Base-by-base conservation (phyloP, 2,797 vertebrate genomes). In the Chromobotia macracanthus region DNA sequence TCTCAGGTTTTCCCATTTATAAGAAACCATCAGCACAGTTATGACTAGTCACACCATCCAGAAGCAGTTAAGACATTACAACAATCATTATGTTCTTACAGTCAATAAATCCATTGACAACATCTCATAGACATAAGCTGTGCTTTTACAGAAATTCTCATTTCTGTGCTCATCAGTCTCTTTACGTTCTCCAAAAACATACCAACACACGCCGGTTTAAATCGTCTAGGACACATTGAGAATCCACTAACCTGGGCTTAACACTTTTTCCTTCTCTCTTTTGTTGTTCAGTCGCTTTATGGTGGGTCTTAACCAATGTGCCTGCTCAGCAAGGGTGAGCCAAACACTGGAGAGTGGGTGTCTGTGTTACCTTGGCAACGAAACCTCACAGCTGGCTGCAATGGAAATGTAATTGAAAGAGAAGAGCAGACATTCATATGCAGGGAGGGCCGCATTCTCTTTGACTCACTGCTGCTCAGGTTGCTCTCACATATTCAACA, bases 341-440 rank as follows among this genome's bases (percentile, higher is more conserved):
- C 68, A 71, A 76, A 83, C 76, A 69, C 55, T 53, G 46, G 60
- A 60, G 75, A 73, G 77, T 84, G 69, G 79, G 84, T 77, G 81
- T 79, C 81, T 64, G 61, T 66, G 82, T 85, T 87, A 77, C 85
- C 80, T 44, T 85, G 85, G 84, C 77, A 82, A 87, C 83, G 48
- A 75, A 81, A 82, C 75, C 82, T 86, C 83, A 82, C 74, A 82
- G 38, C 83, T 78, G 76, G 82, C 86, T 86, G 82, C 82, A 81
- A 83, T 85, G 83, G 77, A 79, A 67, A 86, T 77, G 69, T 73
- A 72, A 74, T 64, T 56, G 79, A 79, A 79, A 86, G 79, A 82
- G 50, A 65, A 81, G 72, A 81, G 75, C 80, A 58, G 75, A 53
- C 48, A 53, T 72, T 73, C 69, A 72, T 68, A 58, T 72, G 53